Percentiles rank a stretch among this genome's conserved stretches.
These are phyloP conservation scores for Drosophila tanythrix DNA, from an alignment of 2,888 invertebrate genomes.

Conservation along the genomic window DNA sequence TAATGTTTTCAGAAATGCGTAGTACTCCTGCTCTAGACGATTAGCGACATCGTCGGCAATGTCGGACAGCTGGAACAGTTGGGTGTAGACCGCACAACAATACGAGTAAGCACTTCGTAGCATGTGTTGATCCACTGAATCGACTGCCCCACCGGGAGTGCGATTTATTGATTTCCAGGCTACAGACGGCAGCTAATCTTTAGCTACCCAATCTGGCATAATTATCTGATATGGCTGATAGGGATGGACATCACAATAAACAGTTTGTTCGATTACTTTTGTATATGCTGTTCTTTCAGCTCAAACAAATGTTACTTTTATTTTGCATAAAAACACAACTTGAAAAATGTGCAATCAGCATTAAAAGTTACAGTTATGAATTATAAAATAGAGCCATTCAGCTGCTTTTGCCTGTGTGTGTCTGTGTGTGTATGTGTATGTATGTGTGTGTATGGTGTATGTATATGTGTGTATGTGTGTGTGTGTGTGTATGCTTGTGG, in stretches of 20 bases:
- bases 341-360: conserved; percentile 56
- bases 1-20: conserved; percentile 71
- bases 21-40: conserved; percentile 74
- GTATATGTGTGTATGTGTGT: neutral
- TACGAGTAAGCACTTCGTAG: conserved; percentile 63
- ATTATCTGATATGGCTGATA: conserved; percentile 30
- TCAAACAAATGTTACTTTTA: conserved; percentile 64
- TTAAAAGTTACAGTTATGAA: conserved; percentile 46
- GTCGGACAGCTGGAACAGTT: conserved; percentile 72
- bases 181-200: conserved; percentile 25
- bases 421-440: too few relatives aligned
- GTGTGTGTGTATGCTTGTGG: conserved; percentile 1
- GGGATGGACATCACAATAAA: conserved; percentile 23
- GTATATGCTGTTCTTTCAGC: neutral
- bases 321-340: conserved; percentile 71
- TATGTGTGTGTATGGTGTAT: too few relatives aligned
- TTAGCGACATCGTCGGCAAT: conserved; percentile 73
- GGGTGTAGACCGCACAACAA: conserved; percentile 61
- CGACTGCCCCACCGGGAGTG: conserved; percentile 8
- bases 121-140: conserved; percentile 32
- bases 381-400: conserved; percentile 48
- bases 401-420: conserved; percentile 14
- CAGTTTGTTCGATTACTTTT: neutral
- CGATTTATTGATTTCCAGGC: conserved; percentile 58
- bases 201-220: neutral